Base-by-base conservation (phyloP, 1,140 invertebrate genomes). In the Hermetia illucens region DNA sequence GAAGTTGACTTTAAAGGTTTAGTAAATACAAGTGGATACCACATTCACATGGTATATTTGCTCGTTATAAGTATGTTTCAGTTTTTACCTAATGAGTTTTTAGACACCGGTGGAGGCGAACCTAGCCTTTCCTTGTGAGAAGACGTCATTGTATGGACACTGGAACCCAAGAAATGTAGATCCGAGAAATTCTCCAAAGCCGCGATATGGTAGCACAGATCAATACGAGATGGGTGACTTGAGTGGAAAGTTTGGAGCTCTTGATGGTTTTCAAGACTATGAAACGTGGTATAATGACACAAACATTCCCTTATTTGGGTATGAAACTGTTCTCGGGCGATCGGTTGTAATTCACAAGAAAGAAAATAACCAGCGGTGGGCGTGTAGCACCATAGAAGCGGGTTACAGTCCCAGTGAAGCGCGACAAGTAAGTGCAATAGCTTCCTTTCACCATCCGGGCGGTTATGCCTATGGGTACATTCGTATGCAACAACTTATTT, bases 211-310 rank as follows among this genome's bases (percentile, higher is more conserved):
- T 25, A 86, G 79, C 1, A 71, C 72, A 12, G 88, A 93, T 65
- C 78, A 88, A 49, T 91, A 89, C 53, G 79, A 86, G 65, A 72
- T 91, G 48, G 91, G 91, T 1, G 86, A 94, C 60, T 59, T 96
- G 1, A 89, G 86, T 53, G 79, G 82, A 13, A 96, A 95, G 65
- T 90, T 86, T 59, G 91, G 89, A 0, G 64, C 68, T 2, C 52
- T 84, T 3, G 71, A 78, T 31, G 70, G 70, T 18, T 52, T 69
- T 16, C 72, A 63, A 5, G 66, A 65, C 34, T 75, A 70, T 42
- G 65, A 60, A 22, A 60, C 64, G 9, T 58, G 61, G 24, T 86
- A 77, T 50, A 88, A 85, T 44, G 92, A 96, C 51, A 82, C 79
- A 0, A 78, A 84, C 54, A 54, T 95, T 29, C 79, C 83, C 1